phyloP scores from a whole-genome alignment of 1,140 invertebrate genomes.

The Nymphalis io region DNA sequence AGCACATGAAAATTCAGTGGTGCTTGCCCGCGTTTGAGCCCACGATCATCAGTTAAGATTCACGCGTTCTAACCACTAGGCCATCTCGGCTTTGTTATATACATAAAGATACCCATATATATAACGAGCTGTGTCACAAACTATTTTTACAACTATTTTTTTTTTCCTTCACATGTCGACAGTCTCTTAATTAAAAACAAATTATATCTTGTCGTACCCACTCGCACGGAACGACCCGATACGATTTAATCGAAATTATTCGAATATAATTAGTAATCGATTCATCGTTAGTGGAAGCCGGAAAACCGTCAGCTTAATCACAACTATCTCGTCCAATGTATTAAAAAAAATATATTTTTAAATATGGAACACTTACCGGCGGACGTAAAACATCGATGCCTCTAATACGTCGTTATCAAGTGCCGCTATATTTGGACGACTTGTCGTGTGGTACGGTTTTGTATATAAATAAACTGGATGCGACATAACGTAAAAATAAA shows the following conservation, averaged over 20 bases:
- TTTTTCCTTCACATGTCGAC: too few species aligned
- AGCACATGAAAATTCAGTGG: too few species aligned
- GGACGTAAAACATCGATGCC: conserved; percentile 68
- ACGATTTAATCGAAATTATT: not conserved
- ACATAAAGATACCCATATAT: too few species aligned
- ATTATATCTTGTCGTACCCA: too few species aligned
- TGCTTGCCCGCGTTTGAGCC: too few species aligned
- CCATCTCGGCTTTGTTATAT: too few species aligned
- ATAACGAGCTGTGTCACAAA: too few species aligned
- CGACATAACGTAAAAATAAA: too few species aligned
- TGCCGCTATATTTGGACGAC: conserved; percentile 68
- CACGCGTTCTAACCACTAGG: too few species aligned
- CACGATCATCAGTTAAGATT: too few species aligned
- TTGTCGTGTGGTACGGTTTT: conserved; percentile 54
- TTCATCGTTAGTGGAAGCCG: not conserved
- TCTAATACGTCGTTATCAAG: conserved; percentile 76
- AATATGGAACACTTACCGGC: conserved; percentile 69
- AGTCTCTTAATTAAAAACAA: too few species aligned
- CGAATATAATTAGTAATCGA: conserved; percentile 3
- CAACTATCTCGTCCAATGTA: conserved; percentile 5
- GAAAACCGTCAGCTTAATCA: not conserved
- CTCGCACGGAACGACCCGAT: not conserved
- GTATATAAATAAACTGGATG: conserved; percentile 47
- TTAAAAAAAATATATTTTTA: conserved; percentile 42
- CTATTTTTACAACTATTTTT: too few species aligned